Evolutionary conservation across 2,113 vertebrate genomes (phyloP), one percentile per base, ranked within the genome.

Genomic region (Oenanthe oenanthe): DNA sequence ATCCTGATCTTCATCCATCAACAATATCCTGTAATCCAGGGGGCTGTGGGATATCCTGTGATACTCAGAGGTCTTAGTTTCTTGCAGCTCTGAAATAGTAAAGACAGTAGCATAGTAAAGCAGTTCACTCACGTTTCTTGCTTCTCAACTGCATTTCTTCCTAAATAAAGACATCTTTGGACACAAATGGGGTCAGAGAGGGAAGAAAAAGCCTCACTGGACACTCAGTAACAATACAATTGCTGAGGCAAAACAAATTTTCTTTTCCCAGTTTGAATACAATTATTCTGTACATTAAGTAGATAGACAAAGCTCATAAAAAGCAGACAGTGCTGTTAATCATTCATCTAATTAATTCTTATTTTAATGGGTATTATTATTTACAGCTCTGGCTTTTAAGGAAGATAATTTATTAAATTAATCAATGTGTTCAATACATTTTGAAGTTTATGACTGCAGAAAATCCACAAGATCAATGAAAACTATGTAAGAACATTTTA

Each of bases 1-100:
- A 96, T 99, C 99, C 96, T 99, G 99, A 97, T 99, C 99, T 98
- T 99, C 99, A 91, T 99, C 99, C 99, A 99, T 98, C 42, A 99
- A 97, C 93, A 99, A 98, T 97, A 99, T 99, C 97, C 99, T 98
- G 97, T 99, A 99, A 98, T 99, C 99, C 97, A 99, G 98, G 34
- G 98, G 98, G 71, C 98, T 98, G 62, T 99, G 98, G 31, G 99
- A 99, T 75, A 99, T 97, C 73, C 98, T 98, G 97, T 98, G 99
- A 96, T 99, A 98, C 85, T 99, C 98, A 13, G 99, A 98, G 29
- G 99, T 98, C 96, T 98, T 98, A 21, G 98, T 99, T 89, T 97
- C 98, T 97, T 98, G 98, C 50, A 99, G 98, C 62, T 99, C 99
- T 99, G 98, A 76, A 98, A 98, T 0, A 94, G 63, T 53, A 74